A percentile compares a stretch with the other conserved stretches of the same genome.
These are phyloP conservation scores for Drosophila cognata DNA, from an alignment of 2,888 invertebrate genomes.

Conservation along the genomic window DNA sequence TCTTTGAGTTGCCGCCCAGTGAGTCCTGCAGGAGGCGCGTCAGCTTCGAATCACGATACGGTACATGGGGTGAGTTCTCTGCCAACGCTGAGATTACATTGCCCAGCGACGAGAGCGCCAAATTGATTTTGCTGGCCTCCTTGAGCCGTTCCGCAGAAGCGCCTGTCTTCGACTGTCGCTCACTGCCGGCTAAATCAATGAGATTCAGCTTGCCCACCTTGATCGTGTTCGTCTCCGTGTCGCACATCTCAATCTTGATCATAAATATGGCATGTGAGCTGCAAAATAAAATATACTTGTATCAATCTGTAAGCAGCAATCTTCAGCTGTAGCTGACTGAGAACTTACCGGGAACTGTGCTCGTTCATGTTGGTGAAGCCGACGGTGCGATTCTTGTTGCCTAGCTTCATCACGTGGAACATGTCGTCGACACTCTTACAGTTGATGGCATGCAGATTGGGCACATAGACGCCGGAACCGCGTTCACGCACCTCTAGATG, in stretches of 20 bases:
- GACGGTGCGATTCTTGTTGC: slow-evolving; percentile 97
- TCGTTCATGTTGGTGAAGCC: slow-evolving; percentile 99
- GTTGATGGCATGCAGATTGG: slow-evolving; percentile 96
- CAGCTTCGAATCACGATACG: slow-evolving; percentile 98
- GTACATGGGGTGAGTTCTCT: slow-evolving; percentile 97
- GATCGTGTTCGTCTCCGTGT: slow-evolving; percentile 87
- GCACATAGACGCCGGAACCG: slow-evolving; percentile 95
- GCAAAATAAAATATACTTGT: neutral
- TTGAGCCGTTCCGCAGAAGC: slow-evolving; percentile 96
- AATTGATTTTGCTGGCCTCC: slow-evolving; percentile 98
- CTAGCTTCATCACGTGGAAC: slow-evolving; percentile 95
- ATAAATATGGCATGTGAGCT: slow-evolving; percentile 99
- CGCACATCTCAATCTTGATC: slow-evolving; percentile 97
- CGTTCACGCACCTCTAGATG: slow-evolving; percentile 89
- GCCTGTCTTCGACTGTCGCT: slow-evolving; percentile 98
- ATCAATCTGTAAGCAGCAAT: neutral
- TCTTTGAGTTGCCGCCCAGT: slow-evolving; percentile 98
- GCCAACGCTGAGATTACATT: slow-evolving; percentile 99
- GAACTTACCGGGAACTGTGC: slow-evolving; percentile 90
- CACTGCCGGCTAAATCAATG: slow-evolving; percentile 99
- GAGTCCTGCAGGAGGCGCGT: slow-evolving; percentile 98
- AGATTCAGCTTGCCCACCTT: slow-evolving; percentile 98
- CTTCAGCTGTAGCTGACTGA: neutral
- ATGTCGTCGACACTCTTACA: slow-evolving; percentile 98
- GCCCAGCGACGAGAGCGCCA: slow-evolving; percentile 97